Evolutionary conservation across 2,797 vertebrate species (phyloP), one percentile per base, ranked within the genome.

Genomic region (Lemur catta): DNA sequence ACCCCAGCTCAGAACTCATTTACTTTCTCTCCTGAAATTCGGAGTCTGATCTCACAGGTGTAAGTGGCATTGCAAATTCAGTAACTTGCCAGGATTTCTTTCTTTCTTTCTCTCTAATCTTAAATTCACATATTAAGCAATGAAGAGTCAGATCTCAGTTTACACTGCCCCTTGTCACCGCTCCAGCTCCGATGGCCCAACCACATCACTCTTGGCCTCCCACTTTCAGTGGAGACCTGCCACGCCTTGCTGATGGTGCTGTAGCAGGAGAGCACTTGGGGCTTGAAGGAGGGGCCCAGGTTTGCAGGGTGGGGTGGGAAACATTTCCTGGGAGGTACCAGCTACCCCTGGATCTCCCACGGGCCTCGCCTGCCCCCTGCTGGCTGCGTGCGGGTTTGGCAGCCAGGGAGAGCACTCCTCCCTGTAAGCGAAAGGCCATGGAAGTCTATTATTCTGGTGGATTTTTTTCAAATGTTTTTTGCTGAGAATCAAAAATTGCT

Each of bases 281-380:
- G 22, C 24, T 14, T 55, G 11, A 55, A 26, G 61, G 57, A 26
- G 63, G 43, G 26, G 35, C 24, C 35, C 10, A 7, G 61, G 17
- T 24, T 38, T 43, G 46, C 33, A 46, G 17, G 8, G 48, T 1
- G 55, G 17, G 5, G 10, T 1, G 10, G 33, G 13, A 17, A 41
- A 1, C 22, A 48, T 35, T 90, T 78, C 30, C 20, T 46, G 43
- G 48, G 28, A 33, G 41, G 10, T 10, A 13, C n/a, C 0, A 4
- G 65, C 5, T 0, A 26, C 57, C 22, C 30, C 35, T 38, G 24
- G 10, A 1, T 35, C 28, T 71, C 80, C 75, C 0, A 0, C 13
- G 87, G 33, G 63, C 43, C 69, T 22, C 50, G 28, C 30, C 92
- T 86, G 89, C 91, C 89, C 96, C 84, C 85, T 94, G 75, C 94